Conservation (phyloP, 2,797 vertebrate species). For the Gallirallus australis region DNA sequence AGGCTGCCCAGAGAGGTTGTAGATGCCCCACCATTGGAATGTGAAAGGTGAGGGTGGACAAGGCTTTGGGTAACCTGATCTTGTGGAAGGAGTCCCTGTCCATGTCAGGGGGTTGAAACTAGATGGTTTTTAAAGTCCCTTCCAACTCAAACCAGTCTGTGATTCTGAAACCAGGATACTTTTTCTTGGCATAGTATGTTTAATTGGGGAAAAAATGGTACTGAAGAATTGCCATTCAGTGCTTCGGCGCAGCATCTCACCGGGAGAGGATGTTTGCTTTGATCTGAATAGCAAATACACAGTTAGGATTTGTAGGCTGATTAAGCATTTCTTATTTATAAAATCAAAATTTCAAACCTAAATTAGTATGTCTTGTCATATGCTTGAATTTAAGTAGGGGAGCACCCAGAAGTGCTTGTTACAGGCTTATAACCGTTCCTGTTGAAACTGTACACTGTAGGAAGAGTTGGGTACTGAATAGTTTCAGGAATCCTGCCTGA, state of each 20-base stretch:
- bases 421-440: background rate
- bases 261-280: background rate
- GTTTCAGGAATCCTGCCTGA: background rate
- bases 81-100: too few relatives aligned
- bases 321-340: background rate
- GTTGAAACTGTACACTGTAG: background rate
- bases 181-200: background rate
- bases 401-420: background rate
- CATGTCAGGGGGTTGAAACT: too few relatives aligned
- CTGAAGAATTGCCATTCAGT: background rate
- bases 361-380: background rate
- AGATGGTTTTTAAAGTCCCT: too few relatives aligned
- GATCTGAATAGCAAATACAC: background rate
- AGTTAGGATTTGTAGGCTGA: background rate
- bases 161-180: background rate
- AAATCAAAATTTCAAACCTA: background rate
- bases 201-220: background rate
- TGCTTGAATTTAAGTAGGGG: background rate
- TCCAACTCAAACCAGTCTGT: too few relatives aligned
- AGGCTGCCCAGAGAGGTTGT: too few relatives aligned
- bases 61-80: too few relatives aligned
- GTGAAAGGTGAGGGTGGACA: too few relatives aligned
- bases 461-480: background rate
- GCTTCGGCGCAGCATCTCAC: background rate
- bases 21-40: too few relatives aligned